Conservation (phyloP, 2,113 vertebrate species). For the Aspidoscelis tigris region DNA sequence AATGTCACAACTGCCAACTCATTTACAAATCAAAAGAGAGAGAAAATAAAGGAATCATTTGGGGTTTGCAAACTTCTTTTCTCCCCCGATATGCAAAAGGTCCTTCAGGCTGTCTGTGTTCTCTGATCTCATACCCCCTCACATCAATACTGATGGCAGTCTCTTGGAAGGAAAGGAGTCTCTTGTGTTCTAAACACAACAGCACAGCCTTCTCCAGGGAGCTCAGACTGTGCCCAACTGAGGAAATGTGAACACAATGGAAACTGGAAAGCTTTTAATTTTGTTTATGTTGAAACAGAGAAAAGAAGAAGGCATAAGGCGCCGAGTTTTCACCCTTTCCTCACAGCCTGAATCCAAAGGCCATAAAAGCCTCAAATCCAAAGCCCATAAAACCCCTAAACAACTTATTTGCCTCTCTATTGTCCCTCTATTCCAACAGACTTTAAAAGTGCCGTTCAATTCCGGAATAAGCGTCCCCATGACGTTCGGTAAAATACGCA, state of each 20-base stretch:
- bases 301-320: not conserved
- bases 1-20: too few relatives aligned
- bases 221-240: conserved; percentile 5
- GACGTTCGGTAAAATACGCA: too few relatives aligned
- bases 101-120: conserved; percentile 9
- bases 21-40: too few relatives aligned
- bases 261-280: not conserved
- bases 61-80: not conserved
- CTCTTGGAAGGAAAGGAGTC: conserved; percentile 38
- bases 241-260: not conserved
- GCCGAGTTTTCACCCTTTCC: too few relatives aligned
- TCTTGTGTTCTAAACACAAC: conserved; percentile 44
- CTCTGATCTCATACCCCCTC: conserved; percentile 5
- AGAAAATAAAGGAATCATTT: too few relatives aligned
- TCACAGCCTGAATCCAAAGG: too few relatives aligned
- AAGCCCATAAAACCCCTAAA: too few relatives aligned
- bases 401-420: too few relatives aligned
- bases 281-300: not conserved
- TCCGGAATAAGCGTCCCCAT: too few relatives aligned
- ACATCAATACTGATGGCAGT: conserved; percentile 35
- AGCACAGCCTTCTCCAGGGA: conserved; percentile 32
- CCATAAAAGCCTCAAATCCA: too few relatives aligned
- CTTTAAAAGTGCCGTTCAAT: too few relatives aligned
- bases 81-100: not conserved
- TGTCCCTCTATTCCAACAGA: too few relatives aligned